Evolutionary conservation across 1,140 invertebrate species (phyloP), one percentile per base, ranked within the genome.

Genomic region (Drosophila bifasciata): DNA sequence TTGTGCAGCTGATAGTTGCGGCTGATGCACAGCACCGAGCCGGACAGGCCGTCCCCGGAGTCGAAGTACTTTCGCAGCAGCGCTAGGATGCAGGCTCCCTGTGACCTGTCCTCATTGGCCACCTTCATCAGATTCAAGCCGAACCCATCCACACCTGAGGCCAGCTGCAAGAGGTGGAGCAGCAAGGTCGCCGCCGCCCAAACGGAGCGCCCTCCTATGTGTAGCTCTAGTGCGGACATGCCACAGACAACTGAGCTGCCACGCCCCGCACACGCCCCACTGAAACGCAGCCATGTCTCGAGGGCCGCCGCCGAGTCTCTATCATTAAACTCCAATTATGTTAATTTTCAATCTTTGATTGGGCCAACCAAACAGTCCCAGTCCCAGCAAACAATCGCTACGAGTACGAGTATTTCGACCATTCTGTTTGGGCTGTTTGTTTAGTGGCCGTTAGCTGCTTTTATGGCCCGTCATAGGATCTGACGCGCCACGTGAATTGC

Each of bases 271-370:
- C 39, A 61, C 70, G 52, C 53, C 49, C 36, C 28, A 50, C 5
- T 9, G 51, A 17, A 43, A 60, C 58, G 43, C 56, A 56, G 48
- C 60, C 41, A 44, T 32, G 36, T 39, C 79, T 59, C 77, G 25
- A 53, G 74, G 74, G 55, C 28, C 44, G 32, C 57, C 58, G 45
- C 43, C 25, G 11, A 7, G n/a, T 17, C 51, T 45, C 41, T 21
- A 62, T 66, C 69, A 76, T 86, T 86, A 86, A 77, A 86, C 76
- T 57, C 55, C 77, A 86, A 85, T 85, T 85, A 86, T 86, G 77
- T 64, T 85, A 76, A 85, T 86, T 81, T 81, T 72, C 63, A 70
- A 77, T 74, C 66, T 59, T 40, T 74, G 79, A 61, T 55, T 71
- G 41, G 44, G 61, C 45, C 55, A 62, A 62, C 46, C 58, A 48